Percentiles rank a stretch among this genome's conserved stretches.
These are phyloP conservation scores for Crossaster papposus DNA, from an alignment of 53 echinoderm and acorn worm genomes.

Conservation along the genomic window DNA sequence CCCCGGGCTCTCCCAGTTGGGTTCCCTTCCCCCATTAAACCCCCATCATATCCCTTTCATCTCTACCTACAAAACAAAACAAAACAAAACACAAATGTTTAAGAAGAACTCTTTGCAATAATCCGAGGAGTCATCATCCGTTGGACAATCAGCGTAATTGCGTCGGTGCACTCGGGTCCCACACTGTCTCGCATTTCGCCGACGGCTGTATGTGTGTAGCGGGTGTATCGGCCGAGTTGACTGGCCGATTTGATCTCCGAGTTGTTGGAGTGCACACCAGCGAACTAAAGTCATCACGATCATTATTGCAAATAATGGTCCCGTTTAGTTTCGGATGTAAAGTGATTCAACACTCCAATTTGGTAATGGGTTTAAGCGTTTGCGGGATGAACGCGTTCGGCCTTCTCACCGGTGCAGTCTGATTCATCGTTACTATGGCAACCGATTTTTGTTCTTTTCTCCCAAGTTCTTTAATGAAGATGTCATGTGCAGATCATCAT, in stretches of 20 bases:
- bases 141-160: constrained; percentile 39
- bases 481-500: too few relatives aligned
- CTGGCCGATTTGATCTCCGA: neutral
- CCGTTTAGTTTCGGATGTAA: neutral
- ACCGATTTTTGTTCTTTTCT: too few relatives aligned
- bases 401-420: neutral
- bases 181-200: constrained; percentile 3
- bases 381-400: neutral
- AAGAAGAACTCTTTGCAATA: neutral
- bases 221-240: too few relatives aligned
- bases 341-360: neutral
- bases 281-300: neutral
- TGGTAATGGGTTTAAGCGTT: neutral
- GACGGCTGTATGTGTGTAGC: neutral
- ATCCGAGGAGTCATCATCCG: constrained; percentile 9
- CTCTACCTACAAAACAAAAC: constrained; percentile 7
- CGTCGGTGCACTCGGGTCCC: constrained; percentile 24
- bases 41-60: constrained; percentile 10
- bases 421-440: too few relatives aligned
- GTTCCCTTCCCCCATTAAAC: neutral
- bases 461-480: too few relatives aligned
- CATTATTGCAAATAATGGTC: neutral
- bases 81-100: neutral
- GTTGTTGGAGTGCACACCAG: neutral
- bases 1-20: neutral